Base-by-base conservation (phyloP, 2,113 vertebrate species). In the Corvus hawaiiensis region DNA sequence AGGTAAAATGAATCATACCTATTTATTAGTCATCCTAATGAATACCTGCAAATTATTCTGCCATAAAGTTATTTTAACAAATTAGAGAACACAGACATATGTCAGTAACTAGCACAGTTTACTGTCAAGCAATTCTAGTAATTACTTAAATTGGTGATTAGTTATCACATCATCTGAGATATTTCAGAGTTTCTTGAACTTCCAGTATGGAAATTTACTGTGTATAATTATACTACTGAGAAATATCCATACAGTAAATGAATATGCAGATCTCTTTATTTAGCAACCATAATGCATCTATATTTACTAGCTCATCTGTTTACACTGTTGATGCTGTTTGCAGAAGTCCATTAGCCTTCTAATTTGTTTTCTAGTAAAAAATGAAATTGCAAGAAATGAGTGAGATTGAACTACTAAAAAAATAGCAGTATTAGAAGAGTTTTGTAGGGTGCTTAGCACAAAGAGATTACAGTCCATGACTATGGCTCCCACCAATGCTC, bases 1-100 rank as follows among this genome's bases (percentile, higher is more conserved):
- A 79, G 49, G 35, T 39, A 90, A 71, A 89, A 87, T 84, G 82
- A 92, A 85, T 96, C 92, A 87, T 46, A 67, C 59, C 64, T 89
- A 59, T 79, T 92, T 96, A 77, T 94, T 93, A 96, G 89, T 96
- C 94, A 95, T 71, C 83, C 92, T 83, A 89, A 84, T 81, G 68
- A 95, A 84, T 67, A 93, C 83, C 75, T 93, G 68, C 48, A 67
- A 95, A 88, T 84, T 83, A 80, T 84, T 87, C 87, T 71, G 51
- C 39, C 78, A 86, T 61, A 52, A 77, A 90, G 73, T 81, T 83
- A 93, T 77, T 90, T 94, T 89, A 86, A 85, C 39, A 71, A 95
- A 85, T 35, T 90, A 72, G 30, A 91, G 90, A 93, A 80, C 61
- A 74, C 10, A 77, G 93, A 77, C 68, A 52, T 48, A 41, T 88